Evolutionary conservation across 2,113 vertebrate genomes (phyloP).

Genomic region (Oreocharis arfaki): DNA sequence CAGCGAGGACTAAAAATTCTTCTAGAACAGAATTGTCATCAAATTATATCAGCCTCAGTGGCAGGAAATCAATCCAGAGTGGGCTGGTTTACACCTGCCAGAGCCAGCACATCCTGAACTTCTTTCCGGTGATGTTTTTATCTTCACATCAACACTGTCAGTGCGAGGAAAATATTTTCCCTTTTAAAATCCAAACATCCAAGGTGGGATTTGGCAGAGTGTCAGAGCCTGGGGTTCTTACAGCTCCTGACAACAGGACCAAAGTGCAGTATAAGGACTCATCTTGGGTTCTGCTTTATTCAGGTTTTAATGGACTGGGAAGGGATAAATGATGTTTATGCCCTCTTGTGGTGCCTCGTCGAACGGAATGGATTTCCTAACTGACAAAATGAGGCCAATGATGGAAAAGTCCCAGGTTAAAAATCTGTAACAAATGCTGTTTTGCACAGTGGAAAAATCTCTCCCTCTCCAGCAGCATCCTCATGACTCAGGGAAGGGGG

Average conservation of each 20-base stretch:
- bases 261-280: not conserved
- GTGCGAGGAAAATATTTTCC: not conserved
- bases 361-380: not conserved
- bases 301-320: not conserved
- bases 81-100: slow-evolving; percentile 18
- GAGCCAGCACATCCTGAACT: not conserved
- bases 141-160: not conserved
- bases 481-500: not conserved
- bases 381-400: not conserved
- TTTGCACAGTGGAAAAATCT: not conserved
- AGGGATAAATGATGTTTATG: slow-evolving; percentile 45
- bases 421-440: not conserved
- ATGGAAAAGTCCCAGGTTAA: slow-evolving; percentile 28
- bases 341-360: slow-evolving; percentile 50
- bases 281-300: not conserved
- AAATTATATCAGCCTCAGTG: not conserved
- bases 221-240: not conserved
- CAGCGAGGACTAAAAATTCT: not conserved
- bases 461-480: not conserved
- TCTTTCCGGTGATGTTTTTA: not conserved
- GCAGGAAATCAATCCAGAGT: slow-evolving; percentile 13
- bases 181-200: not conserved
- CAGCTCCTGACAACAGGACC: not conserved
- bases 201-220: slow-evolving; percentile 13
- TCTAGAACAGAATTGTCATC: not conserved